Conservation (phyloP, 2,113 vertebrate species). For the Bufo gargarizans region DNA sequence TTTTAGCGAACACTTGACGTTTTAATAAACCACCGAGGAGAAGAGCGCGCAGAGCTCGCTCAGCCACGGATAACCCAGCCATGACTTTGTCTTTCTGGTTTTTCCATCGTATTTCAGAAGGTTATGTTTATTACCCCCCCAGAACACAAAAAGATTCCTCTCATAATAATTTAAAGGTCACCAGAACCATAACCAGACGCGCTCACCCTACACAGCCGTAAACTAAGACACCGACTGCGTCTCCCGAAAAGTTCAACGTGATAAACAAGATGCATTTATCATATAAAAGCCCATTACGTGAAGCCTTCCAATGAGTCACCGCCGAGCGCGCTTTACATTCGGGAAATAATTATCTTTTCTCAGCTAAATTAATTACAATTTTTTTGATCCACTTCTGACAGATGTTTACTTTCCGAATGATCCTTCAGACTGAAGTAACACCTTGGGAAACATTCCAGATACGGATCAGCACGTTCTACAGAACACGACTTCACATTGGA, state of each 20-base stretch:
- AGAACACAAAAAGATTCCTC: background rate
- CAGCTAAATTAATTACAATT: slow-evolving; percentile 24
- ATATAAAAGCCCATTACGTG: background rate
- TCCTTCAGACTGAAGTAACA: slow-evolving; percentile 10
- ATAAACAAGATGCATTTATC: background rate
- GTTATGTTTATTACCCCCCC: background rate
- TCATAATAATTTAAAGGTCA: slow-evolving; percentile 29
- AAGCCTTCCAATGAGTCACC: background rate
- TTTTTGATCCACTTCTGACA: background rate
- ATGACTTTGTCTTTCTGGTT: background rate
- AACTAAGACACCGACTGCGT: background rate
- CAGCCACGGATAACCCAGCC: background rate
- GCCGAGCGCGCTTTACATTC: background rate
- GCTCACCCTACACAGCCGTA: background rate
- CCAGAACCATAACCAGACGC: background rate
- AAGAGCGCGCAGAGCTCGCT: background rate
- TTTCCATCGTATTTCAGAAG: background rate
- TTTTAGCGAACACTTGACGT: slow-evolving; percentile 16
- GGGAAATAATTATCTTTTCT: slow-evolving; percentile 10
- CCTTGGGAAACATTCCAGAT: slow-evolving; percentile 29
- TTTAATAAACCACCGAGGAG: background rate
- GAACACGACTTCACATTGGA: background rate
- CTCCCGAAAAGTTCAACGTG: slow-evolving; percentile 3
- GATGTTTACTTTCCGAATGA: slow-evolving; percentile 28
- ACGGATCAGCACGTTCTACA: slow-evolving; percentile 9